Base-by-base conservation (phyloP, 2,113 vertebrate species). In the Albula glossodonta region DNA sequence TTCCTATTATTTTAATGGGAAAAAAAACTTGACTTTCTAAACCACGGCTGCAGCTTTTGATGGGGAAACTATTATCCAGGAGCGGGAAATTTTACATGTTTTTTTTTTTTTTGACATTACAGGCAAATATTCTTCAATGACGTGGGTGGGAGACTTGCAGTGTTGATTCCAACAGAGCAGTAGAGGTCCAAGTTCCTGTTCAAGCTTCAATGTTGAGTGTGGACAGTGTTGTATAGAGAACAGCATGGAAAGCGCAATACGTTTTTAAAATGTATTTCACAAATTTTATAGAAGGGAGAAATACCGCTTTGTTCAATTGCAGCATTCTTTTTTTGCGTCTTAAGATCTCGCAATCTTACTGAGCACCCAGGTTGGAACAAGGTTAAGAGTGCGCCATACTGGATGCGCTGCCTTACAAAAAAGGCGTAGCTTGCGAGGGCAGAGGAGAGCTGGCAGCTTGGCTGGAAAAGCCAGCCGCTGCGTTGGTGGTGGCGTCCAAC, bases 301-400 rank as follows among this genome's bases (percentile, higher is more conserved):
- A 66, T 15, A 66, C 15, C 17, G 17, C 17, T 66, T 5, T 5
- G 60, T 66, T 22, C 17, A 60, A 60, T 15, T 60, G 11, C 56
- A 60, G 56, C 17, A 60, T 13, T 60, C 56, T 60, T 60, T 60
- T 15, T 13, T 9, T 60, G 3, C 12, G 2, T 15, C 56, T 2
- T 60, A 7, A 22, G 63, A 13, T 70, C 17, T 13, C 17, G 63
- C 7, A 31, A 31, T 52, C 74, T 79, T 57, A 66, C 51, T 25
- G 74, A 84, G 70, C 31, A 5, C 17, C 25, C 74, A 51, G 19
- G 77, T 80, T 52, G 57, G 25, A 85, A 48, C 51, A 85, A 80
- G 77, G 74, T 60, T 79, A 52, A 66, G 79, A 51, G 79, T 31
- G 52, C 25, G 57, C 56, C 31, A 85, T 48, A 74, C 79, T 85